Evolutionary conservation across 53 echinoderm and acorn worm species (phyloP), one percentile per base, ranked within the genome.

Genomic region (Paelopatides confundens): DNA sequence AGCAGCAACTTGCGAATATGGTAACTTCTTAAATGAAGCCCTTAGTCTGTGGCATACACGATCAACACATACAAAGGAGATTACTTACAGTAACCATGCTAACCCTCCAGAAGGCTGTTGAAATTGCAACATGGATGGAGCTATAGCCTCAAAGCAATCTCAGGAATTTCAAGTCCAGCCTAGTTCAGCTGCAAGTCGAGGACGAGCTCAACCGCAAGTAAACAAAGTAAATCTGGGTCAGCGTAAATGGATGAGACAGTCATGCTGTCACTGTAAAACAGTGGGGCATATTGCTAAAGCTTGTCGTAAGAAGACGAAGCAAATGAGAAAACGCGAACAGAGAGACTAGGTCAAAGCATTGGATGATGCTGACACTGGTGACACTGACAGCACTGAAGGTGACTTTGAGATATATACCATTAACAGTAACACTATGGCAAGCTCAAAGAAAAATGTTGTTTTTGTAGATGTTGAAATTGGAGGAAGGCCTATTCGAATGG

Each of bases 201-300:
- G 10, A 40, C 40, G n/a, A n/a, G n/a, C n/a, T n/a, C n/a, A n/a
- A n/a, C n/a, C n/a, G 0, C 40, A 40, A 10, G 40, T 40, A 8
- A 40, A 40, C 10, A 40, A 40, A 40, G 10, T 40, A 40, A 40
- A 40, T 5, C 6, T 40, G 40, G 40, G 1, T 8, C 10, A 40
- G 5, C 6, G 40, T 5, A 1, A 40, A 40, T 40, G 5, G 5
- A 5, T 40, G 0, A 40, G 40, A n/a, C 48, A 49, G 24, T 18
- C 76, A 1, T 85, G 76, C 21, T 82, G 63, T 50, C 6, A 58
- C 50, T 91, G 88, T 50, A 68, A 91, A 21, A 91, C 87, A 34
- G 84, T 91, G 18, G 87, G 87, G 9, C 91, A 91, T 51, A 87
- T 91, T 13, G 88, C 87, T 47, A 87, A 32, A 36, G 91, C 91